Evolutionary conservation across 2,797 vertebrate species (phyloP), one percentile per base, ranked within the genome.

Genomic region (Clarias pachynema): DNA sequence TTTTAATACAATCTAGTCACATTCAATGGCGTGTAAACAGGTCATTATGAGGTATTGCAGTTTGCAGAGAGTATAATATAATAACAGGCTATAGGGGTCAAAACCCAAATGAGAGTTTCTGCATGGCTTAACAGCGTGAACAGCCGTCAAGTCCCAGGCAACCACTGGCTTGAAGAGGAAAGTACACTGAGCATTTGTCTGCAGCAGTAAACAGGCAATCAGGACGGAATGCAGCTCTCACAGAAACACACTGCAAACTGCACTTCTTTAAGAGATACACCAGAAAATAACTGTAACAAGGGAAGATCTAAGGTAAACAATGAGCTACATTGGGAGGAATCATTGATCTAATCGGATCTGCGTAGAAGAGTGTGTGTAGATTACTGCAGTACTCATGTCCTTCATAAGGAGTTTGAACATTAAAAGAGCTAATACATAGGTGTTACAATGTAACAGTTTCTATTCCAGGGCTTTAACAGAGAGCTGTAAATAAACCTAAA

Each of bases 121-220:
- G 49, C 15, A 49, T 31, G 56, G 70, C 79, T 73, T 82, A 86
- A 80, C 63, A 77, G 9, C 62, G 57, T 70, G 40, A 84, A 79
- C 73, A 82, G 53, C 82, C 26, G 62, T 73, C 12, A 72, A 86
- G 72, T 81, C 75, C 37, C 53, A 56, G 37, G 34, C 22, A 62
- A 14, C 12, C 34, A 7, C 22, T 15, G 57, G 84, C 40, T 82
- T 82, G 40, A 73, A 88, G 83, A 87, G 86, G 84, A 88, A 90
- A 89, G 86, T 82, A 80, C 77, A 84, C 84, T 86, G 80, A 74
- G 59, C 79, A 86, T 86, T 79, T 81, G 75, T 87, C 82, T 77
- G 85, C 72, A 69, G 80, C 86, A 88, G 70, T 88, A 86, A 88
- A 90, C 89, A 88, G 85, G 60, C 88, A 88, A 86, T 82, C 82